A percentile compares a stretch with the other conserved stretches of the same genome.
phyloP scores from a whole-genome alignment of 2,888 invertebrate species.

The Alentia gelatinosa region DNA sequence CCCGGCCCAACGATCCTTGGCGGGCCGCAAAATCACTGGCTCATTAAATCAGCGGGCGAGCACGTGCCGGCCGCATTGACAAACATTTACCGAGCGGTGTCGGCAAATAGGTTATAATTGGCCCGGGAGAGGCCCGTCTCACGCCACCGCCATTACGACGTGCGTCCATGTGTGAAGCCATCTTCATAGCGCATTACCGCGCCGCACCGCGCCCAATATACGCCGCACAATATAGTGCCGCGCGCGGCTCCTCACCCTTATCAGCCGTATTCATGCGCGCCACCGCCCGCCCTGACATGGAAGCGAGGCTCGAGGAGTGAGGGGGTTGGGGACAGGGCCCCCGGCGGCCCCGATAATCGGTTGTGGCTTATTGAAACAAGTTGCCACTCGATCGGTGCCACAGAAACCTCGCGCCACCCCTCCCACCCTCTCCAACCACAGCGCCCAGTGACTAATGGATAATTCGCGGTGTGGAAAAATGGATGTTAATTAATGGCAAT shows the following conservation, averaged over 20 bases:
- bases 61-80: slow-evolving; percentile 32
- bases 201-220: slow-evolving; percentile 1
- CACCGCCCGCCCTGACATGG: background rate
- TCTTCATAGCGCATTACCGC: slow-evolving; percentile 17
- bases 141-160: slow-evolving; percentile 5
- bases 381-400: slow-evolving; percentile 38
- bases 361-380: slow-evolving; percentile 46
- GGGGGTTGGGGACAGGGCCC: background rate
- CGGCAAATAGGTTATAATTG: slow-evolving; percentile 44
- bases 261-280: background rate
- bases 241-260: slow-evolving; percentile 24
- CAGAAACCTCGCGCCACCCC: background rate
- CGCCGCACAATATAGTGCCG: slow-evolving; percentile 33
- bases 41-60: slow-evolving; percentile 31
- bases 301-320: background rate
- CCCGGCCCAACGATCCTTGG: slow-evolving; percentile 34
- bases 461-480: slow-evolving; percentile 28
- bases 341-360: background rate
- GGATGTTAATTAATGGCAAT: slow-evolving; percentile 54
- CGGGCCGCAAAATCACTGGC: slow-evolving; percentile 30
- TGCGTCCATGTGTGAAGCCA: slow-evolving; percentile 29
- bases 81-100: slow-evolving; percentile 33
- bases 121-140: background rate
- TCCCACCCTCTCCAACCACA: background rate
- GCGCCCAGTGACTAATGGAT: background rate